Evolutionary conservation across 1,140 invertebrate genomes (phyloP).

Genomic region (Drosophila neocordata): DNA sequence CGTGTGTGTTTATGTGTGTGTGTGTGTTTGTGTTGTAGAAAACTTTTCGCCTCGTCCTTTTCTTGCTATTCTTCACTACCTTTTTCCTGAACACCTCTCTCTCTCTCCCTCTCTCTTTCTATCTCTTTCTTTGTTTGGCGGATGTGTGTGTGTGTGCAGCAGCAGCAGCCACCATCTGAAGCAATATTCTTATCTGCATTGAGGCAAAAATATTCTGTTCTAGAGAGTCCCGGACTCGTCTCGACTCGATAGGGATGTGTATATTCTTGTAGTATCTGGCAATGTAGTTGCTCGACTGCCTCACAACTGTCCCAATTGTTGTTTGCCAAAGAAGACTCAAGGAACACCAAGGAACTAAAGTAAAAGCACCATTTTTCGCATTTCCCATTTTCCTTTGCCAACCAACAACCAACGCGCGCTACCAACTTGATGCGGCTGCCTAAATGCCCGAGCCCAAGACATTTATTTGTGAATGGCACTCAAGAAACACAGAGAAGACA

Average conservation of each 20-base stretch:
- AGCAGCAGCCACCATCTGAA: slow-evolving; percentile 49
- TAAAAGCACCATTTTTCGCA: neutral
- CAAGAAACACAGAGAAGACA: slow-evolving; percentile 23
- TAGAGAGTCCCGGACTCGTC: slow-evolving; percentile 2
- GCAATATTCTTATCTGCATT: slow-evolving; percentile 76
- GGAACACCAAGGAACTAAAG: slow-evolving; percentile 14
- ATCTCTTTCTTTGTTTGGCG: neutral
- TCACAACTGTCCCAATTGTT: slow-evolving; percentile 62
- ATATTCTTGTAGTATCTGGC: slow-evolving; percentile 12
- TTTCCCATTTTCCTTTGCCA: slow-evolving; percentile 3
- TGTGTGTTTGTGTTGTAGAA: slow-evolving; percentile 57
- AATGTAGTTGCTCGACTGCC: slow-evolving; percentile 47
- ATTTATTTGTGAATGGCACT: slow-evolving; percentile 77
- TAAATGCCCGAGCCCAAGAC: slow-evolving; percentile 62
- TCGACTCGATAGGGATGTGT: neutral
- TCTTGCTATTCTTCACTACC: neutral
- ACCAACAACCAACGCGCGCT: neutral
- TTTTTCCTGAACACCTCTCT: neutral
- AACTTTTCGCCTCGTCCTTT: slow-evolving; percentile 39
- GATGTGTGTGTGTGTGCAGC: slow-evolving; percentile 25
- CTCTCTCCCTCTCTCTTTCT: neutral
- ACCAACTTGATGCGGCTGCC: slow-evolving; percentile 38
- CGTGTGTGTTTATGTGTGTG: neutral
- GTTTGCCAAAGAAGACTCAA: slow-evolving; percentile 37
- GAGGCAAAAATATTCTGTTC: slow-evolving; percentile 48